phyloP scores from a whole-genome alignment of 2,113 vertebrate species.

The pig (Sus scrofa) region T2T-Sscrofa CM000826.6:126801501-126802000 shows the following conservation, averaged over 20 bases:
- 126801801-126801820: neutral
- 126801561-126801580: too few species aligned
- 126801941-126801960: neutral
- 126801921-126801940: neutral
- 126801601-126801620: neutral
- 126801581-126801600: too few species aligned
- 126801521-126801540: too few species aligned
- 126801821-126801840: neutral
- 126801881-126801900: neutral
- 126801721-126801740: neutral
- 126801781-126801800: neutral
- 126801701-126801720: accelerated
- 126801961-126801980: neutral
- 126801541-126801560: too few species aligned
- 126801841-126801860: neutral
- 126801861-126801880: neutral
- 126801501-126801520: too few species aligned
- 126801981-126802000: neutral
- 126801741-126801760: neutral
- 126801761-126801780: accelerated
- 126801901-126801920: neutral
- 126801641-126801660: neutral
- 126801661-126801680: neutral
- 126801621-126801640: neutral
- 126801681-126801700: neutral